Conservation (phyloP, 92 coral and sea anemone species). For the Epizoanthus illoricatus region DNA sequence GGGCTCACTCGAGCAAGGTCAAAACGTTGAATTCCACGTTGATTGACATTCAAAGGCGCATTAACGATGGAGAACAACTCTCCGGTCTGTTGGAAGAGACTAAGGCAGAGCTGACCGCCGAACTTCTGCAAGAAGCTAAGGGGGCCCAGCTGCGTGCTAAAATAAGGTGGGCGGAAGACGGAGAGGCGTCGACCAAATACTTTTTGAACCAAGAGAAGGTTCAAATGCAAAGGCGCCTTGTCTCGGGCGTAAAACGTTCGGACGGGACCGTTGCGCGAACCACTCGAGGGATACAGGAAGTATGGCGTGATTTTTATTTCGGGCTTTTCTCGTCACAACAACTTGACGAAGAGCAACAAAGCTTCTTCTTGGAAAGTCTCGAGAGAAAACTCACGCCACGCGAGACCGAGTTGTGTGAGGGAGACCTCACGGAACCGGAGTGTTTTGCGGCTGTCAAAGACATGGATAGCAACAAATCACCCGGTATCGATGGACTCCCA, state of each 20-base stretch:
- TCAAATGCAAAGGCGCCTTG: neutral
- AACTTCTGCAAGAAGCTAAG: neutral
- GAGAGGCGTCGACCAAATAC: slow-evolving; percentile 30
- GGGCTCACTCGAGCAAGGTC: neutral
- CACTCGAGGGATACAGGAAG: neutral
- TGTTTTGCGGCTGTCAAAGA: slow-evolving; percentile 31
- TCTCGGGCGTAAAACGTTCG: neutral
- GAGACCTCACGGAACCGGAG: slow-evolving; percentile 43
- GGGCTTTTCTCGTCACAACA: neutral
- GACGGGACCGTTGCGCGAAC: neutral
- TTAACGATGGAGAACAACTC: slow-evolving; percentile 1
- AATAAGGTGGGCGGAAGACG: slow-evolving; percentile 36
- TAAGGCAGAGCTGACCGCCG: neutral
- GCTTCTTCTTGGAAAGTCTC: neutral
- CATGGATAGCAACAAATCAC: slow-evolving; percentile 46
- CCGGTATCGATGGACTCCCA: slow-evolving; percentile 66
- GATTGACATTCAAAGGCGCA: neutral
- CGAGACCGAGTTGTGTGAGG: slow-evolving; percentile 48
- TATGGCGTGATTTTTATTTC: slow-evolving; percentile 26
- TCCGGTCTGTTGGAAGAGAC: neutral
- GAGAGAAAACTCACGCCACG: neutral
- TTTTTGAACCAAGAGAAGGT: slow-evolving; percentile 34
- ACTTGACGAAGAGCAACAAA: slow-evolving; percentile 12
- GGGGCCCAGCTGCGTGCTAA: slow-evolving; percentile 30
- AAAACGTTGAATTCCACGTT: slow-evolving; percentile 7